Conservation (phyloP, 2,888 invertebrate species). For the Branchipolynoe longqiensis region DNA sequence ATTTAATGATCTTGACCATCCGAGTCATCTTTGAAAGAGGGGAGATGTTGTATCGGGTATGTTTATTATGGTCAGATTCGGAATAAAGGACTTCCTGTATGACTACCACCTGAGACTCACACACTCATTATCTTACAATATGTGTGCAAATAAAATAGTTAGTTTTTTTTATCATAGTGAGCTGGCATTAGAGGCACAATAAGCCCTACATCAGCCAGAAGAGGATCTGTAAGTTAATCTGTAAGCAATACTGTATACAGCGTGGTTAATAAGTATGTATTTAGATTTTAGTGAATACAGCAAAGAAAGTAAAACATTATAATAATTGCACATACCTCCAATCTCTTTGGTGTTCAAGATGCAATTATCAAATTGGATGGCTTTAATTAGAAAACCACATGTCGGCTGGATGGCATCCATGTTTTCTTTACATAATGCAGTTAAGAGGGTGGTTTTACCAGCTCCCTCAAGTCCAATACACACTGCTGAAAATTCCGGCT, state of each 20-base stretch:
- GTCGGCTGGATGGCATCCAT: constrained; percentile 78
- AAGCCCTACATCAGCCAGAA: too few relatives aligned
- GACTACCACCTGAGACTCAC: too few relatives aligned
- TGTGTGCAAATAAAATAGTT: background rate
- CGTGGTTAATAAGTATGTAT: background rate
- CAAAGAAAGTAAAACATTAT: background rate
- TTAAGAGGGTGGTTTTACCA: constrained; percentile 78
- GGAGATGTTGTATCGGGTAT: too few relatives aligned
- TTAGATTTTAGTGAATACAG: background rate
- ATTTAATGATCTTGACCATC: too few relatives aligned
- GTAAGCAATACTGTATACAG: background rate
- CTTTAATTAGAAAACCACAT: constrained; percentile 80
- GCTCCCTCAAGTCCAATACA: constrained; percentile 78
- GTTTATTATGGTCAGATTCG: too few relatives aligned
- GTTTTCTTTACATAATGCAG: constrained; percentile 76
- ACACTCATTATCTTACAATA: too few relatives aligned
- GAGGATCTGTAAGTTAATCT: too few relatives aligned
- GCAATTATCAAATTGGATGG: constrained; percentile 77
- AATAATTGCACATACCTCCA: constrained; percentile 74
- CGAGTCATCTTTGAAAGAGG: too few relatives aligned
- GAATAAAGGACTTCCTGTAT: too few relatives aligned
- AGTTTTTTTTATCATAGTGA: too few relatives aligned
- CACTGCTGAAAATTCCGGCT: constrained; percentile 76
- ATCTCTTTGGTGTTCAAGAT: constrained; percentile 81
- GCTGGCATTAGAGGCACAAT: too few relatives aligned